A percentile compares a stretch with the other conserved stretches of the same genome.
These are phyloP conservation scores for Anguilla anguilla DNA, from an alignment of 2,797 vertebrate species.

Conservation along the genomic window DNA sequence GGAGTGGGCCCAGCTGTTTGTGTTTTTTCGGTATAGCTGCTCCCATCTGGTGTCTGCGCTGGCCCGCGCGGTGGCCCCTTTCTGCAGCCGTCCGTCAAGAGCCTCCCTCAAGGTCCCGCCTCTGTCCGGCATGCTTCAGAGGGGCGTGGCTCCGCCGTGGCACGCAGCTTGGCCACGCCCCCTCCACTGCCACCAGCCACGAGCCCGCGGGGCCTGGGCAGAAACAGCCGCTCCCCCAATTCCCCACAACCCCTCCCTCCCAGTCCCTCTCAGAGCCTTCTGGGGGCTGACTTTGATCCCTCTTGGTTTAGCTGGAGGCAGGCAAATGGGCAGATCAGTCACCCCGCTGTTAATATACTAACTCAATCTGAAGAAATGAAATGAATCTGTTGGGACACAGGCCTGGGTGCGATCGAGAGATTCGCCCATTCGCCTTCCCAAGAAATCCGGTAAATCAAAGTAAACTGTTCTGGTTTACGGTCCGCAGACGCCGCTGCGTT, in stretches of 20 bases:
- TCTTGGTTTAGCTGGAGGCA: too few species aligned
- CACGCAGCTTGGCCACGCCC: not conserved
- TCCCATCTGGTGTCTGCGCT: conserved; percentile 50
- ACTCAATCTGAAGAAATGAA: not conserved
- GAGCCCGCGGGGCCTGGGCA: not conserved
- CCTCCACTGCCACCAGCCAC: not conserved
- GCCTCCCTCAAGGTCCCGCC: not conserved
- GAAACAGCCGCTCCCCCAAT: not conserved
- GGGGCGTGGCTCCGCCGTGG: conserved; percentile 8
- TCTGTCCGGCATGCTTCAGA: conserved; percentile 21
- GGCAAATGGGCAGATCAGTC: not conserved
- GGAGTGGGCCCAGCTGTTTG: conserved; percentile 40
- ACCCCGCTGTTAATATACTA: not conserved
- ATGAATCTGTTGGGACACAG: not conserved
- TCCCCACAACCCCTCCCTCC: not conserved
- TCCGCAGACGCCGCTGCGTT: too few species aligned
- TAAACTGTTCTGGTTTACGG: not conserved
- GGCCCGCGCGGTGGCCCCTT: conserved; percentile 20
- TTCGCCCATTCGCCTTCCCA: not conserved
- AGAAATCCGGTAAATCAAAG: not conserved
- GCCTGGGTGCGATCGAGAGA: not conserved
- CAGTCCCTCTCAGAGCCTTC: not conserved
- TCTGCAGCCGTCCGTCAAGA: conserved; percentile 32
- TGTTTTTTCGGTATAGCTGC: conserved; percentile 3
- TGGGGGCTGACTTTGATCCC: not conserved